These are phyloP conservation scores for Haliclystus octoradiatus DNA, from an alignment of 30 jellyfish, hydroid and myxozoan genomes.

Conservation along the genomic window DNA sequence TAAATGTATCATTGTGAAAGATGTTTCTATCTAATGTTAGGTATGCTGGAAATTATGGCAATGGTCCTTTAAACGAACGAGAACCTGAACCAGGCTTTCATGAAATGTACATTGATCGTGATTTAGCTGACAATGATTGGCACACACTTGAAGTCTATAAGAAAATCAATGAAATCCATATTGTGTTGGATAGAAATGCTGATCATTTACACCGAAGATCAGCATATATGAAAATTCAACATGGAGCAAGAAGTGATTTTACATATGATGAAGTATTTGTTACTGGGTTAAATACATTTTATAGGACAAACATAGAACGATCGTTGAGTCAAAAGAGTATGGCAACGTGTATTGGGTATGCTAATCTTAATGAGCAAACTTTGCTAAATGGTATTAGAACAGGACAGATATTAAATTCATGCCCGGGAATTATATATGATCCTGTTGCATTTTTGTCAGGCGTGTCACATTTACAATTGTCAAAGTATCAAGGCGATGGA, in stretches of 20 bases:
- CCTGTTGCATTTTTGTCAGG: constrained; percentile 84
- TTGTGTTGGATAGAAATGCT: not conserved
- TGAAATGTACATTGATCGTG: constrained; percentile 81
- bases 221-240: not conserved
- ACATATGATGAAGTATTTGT: constrained; percentile 57
- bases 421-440: constrained; percentile 55
- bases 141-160: constrained; percentile 78
- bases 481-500: constrained; percentile 25
- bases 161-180: constrained; percentile 56
- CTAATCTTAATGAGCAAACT: constrained; percentile 13
- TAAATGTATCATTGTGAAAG: too few species aligned
- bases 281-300: constrained; percentile 73
- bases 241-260: constrained; percentile 58
- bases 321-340: constrained; percentile 70
- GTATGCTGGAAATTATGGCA: constrained; percentile 95
- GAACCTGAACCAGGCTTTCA: constrained; percentile 87
- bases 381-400: not conserved
- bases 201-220: not conserved
- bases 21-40: too few species aligned
- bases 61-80: constrained; percentile 59
- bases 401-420: constrained; percentile 1
- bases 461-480: constrained; percentile 67
- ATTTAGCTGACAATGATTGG: constrained; percentile 95
- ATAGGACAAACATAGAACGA: constrained; percentile 40
- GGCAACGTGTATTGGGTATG: constrained; percentile 58